phyloP scores from a whole-genome alignment of 2,113 vertebrate species.

The Upupa epops region DNA sequence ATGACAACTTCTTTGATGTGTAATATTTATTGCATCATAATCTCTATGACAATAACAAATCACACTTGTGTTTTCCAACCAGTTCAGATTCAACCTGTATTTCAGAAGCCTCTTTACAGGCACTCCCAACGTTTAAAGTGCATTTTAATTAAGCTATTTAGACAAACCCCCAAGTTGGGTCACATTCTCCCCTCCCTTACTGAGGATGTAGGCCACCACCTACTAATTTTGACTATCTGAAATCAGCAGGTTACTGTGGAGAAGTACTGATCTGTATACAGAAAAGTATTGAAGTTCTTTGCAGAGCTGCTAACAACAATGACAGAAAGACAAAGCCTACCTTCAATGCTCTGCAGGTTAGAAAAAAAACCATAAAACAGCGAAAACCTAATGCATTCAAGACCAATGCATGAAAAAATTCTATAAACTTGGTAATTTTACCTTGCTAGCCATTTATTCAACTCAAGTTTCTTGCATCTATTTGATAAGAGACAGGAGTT shows the following conservation, averaged over 20 bases:
- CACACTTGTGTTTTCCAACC: neutral
- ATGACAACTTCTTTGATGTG: neutral
- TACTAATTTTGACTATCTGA: neutral
- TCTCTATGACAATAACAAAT: neutral
- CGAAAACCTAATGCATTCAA: neutral
- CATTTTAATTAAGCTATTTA: neutral
- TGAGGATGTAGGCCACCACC: neutral
- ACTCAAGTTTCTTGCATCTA: neutral
- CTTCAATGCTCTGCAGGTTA: neutral
- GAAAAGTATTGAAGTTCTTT: neutral
- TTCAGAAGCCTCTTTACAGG: neutral
- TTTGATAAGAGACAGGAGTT: neutral
- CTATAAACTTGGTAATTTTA: neutral
- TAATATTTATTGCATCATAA: neutral
- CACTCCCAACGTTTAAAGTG: neutral
- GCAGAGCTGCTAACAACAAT: neutral
- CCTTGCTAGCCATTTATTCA: neutral
- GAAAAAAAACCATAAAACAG: neutral
- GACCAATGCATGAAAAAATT: neutral
- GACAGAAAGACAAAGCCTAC: neutral
- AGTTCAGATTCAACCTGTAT: neutral
- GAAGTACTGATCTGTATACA: neutral
- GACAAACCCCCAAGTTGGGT: neutral
- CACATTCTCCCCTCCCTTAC: neutral
- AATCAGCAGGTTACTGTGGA: neutral